Conservation (phyloP, 1,140 invertebrate genomes). For the Archegozetes longisetosus region DNA sequence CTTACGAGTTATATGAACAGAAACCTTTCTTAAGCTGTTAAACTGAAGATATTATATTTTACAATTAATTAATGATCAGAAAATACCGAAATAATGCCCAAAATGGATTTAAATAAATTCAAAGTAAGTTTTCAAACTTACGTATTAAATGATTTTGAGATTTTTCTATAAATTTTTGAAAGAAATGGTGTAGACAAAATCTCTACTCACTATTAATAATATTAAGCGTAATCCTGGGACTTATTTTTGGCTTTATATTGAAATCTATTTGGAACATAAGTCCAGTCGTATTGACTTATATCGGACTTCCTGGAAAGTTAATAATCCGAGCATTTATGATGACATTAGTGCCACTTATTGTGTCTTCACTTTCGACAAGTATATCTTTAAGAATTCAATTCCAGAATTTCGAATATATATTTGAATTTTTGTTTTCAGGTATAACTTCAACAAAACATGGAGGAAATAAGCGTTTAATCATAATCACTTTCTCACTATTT, state of each 20-base stretch:
- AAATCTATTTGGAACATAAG: neutral
- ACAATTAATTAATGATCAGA: too few species aligned
- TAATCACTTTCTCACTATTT: neutral
- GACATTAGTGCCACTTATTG: conserved; percentile 18
- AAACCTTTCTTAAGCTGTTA: too few species aligned
- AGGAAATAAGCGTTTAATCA: neutral
- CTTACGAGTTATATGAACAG: too few species aligned
- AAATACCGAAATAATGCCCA: too few species aligned
- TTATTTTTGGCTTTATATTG: neutral
- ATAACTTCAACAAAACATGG: neutral
- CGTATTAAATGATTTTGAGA: too few species aligned
- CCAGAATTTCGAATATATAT: neutral
- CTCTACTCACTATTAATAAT: neutral
- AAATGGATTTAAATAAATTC: too few species aligned
- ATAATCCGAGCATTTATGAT: conserved; percentile 19
- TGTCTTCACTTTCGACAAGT: conserved; percentile 9
- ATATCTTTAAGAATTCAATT: neutral
- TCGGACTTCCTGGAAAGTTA: conserved; percentile 18
- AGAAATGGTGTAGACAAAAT: neutral
- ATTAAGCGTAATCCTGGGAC: neutral
- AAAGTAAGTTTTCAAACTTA: too few species aligned
- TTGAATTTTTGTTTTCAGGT: neutral
- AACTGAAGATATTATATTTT: too few species aligned
- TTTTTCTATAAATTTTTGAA: too few species aligned
- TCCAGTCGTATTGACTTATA: conserved; percentile 2